Percentiles rank a stretch among this genome's conserved stretches.
Evolutionary conservation across 2,797 vertebrate species (phyloP).

Genomic region (Stomatorhinus walkeri): DNA sequence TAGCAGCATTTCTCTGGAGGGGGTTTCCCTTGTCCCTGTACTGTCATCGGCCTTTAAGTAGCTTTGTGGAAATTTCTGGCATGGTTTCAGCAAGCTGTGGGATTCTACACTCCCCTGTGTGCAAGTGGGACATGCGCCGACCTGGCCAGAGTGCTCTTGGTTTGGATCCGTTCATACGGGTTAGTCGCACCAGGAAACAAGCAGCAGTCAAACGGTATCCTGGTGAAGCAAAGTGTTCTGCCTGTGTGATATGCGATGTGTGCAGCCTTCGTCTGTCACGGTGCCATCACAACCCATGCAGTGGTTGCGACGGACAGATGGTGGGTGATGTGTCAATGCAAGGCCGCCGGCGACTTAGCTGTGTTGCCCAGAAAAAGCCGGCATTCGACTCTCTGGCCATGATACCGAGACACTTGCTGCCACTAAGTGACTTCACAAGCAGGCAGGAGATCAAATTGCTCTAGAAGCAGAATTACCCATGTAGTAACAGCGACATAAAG

Average conservation of each 20-base stretch:
- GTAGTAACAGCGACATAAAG: background rate
- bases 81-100: slow-evolving; percentile 42
- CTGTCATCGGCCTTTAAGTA: background rate
- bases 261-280: background rate
- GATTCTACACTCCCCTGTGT: slow-evolving; percentile 46
- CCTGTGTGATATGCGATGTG: slow-evolving; percentile 4
- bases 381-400: background rate
- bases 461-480: background rate
- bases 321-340: slow-evolving; percentile 36
- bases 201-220: background rate
- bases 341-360: slow-evolving; percentile 38
- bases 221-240: background rate
- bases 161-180: background rate
- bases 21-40: background rate
- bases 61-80: slow-evolving; percentile 32
- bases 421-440: background rate
- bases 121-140: background rate
- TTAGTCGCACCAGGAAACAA: background rate
- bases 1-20: background rate
- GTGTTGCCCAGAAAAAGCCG: slow-evolving; percentile 33
- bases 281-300: slow-evolving; percentile 16
- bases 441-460: background rate
- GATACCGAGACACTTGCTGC: background rate
- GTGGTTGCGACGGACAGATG: slow-evolving; percentile 46
- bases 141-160: background rate